Percentiles rank a stretch among this genome's conserved stretches.
phyloP scores from a whole-genome alignment of 2,797 vertebrate species.

The Takifugu ocellatus region DNA sequence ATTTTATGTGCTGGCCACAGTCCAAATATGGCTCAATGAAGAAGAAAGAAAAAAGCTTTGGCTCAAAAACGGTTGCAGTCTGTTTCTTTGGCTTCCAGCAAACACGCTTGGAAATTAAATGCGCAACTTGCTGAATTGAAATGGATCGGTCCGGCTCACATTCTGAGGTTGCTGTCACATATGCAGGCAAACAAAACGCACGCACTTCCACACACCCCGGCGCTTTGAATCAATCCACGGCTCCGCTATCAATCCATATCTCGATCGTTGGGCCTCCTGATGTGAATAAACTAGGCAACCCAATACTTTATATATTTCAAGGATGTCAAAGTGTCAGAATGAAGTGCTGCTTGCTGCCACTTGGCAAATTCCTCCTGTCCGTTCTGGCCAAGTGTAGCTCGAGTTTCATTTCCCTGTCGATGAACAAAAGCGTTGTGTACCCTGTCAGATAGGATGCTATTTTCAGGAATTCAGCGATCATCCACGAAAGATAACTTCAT shows the following conservation, averaged over 20 bases:
- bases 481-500: slow-evolving; percentile 13
- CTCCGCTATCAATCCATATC: slow-evolving; percentile 82
- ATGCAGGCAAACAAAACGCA: slow-evolving; percentile 12
- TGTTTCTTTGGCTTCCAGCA: slow-evolving; percentile 46
- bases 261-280: slow-evolving; percentile 62
- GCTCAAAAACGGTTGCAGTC: slow-evolving; percentile 35
- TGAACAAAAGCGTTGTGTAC: slow-evolving; percentile 49
- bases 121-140: slow-evolving; percentile 70
- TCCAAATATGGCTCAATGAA: slow-evolving; percentile 42
- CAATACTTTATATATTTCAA: slow-evolving; percentile 71
- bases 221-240: slow-evolving; percentile 74
- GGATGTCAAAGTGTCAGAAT: slow-evolving; percentile 68
- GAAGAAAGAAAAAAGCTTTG: slow-evolving; percentile 32
- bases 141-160: slow-evolving; percentile 50
- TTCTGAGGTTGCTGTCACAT: slow-evolving; percentile 50
- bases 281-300: slow-evolving; percentile 76
- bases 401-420: slow-evolving; percentile 57
- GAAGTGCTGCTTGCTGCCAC: slow-evolving; percentile 65
- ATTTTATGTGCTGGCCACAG: slow-evolving; percentile 36
- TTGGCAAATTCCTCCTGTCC: slow-evolving; percentile 51
- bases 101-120: slow-evolving; percentile 65
- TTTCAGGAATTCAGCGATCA: slow-evolving; percentile 38
- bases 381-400: slow-evolving; percentile 56
- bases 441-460: slow-evolving; percentile 49
- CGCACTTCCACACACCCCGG: slow-evolving; percentile 23